These are phyloP conservation scores for Agapornis roseicollis DNA, from an alignment of 2,113 vertebrate species.

Conservation along the genomic window DNA sequence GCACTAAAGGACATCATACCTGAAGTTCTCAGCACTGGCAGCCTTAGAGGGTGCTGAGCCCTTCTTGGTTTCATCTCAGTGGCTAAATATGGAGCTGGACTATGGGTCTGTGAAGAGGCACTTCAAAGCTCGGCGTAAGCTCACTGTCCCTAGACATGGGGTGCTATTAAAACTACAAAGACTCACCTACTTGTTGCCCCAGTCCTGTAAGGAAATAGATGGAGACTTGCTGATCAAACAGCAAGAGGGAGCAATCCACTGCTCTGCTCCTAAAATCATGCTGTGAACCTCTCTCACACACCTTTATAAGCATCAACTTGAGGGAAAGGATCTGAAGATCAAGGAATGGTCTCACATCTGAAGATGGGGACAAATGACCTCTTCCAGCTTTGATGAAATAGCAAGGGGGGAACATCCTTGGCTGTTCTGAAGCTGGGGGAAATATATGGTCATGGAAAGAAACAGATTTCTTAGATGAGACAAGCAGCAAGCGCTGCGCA, in stretches of 20 bases:
- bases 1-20: accelerated
- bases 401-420: neutral
- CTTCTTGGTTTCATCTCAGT: neutral
- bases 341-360: neutral
- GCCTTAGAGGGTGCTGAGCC: neutral
- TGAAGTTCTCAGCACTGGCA: neutral
- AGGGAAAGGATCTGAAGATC: neutral
- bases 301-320: neutral
- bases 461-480: neutral
- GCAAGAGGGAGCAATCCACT: neutral
- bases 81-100: neutral
- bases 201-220: neutral
- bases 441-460: accelerated
- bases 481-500: neutral
- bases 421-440: neutral
- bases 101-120: neutral
- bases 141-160: neutral
- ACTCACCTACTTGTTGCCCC: neutral
- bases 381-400: neutral
- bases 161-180: neutral
- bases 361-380: neutral
- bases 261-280: neutral
- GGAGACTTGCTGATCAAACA: neutral
- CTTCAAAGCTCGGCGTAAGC: neutral
- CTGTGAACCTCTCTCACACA: neutral